These are phyloP conservation scores for Sebastes iracundus DNA, from an alignment of 2,797 vertebrate genomes.

Conservation along the genomic window DNA sequence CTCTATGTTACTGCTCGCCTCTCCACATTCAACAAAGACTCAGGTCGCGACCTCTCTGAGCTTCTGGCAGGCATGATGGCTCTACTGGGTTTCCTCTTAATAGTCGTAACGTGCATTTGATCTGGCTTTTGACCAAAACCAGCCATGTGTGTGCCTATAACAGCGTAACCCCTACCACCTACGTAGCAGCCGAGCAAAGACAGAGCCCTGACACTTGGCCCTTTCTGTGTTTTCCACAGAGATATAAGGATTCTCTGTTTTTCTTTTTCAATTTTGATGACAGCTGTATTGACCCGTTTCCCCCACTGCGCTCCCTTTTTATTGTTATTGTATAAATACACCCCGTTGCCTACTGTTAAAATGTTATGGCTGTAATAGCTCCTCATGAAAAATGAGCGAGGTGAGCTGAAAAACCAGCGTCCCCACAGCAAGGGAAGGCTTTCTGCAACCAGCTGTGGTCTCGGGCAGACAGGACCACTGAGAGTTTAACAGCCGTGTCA, in stretches of 20 bases:
- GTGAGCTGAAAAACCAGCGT: slow-evolving; percentile 23
- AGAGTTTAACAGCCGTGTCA: slow-evolving; percentile 47
- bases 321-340: slow-evolving; percentile 39
- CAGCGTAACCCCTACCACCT: slow-evolving; percentile 39
- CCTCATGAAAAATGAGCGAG: slow-evolving; percentile 6
- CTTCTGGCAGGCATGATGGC: slow-evolving; percentile 40
- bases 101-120: slow-evolving; percentile 37
- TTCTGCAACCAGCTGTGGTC: slow-evolving; percentile 36
- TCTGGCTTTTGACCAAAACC: slow-evolving; percentile 43
- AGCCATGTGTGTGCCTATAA: slow-evolving; percentile 12
- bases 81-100: slow-evolving; percentile 30
- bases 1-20: background rate
- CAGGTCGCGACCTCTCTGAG: slow-evolving; percentile 50
- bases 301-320: background rate
- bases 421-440: slow-evolving; percentile 7
- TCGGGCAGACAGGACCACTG: slow-evolving; percentile 16
- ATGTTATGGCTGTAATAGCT: slow-evolving; percentile 1
- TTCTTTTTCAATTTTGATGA: slow-evolving; percentile 26
- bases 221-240: slow-evolving; percentile 18
- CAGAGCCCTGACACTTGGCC: slow-evolving; percentile 37
- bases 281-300: slow-evolving; percentile 12
- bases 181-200: slow-evolving; percentile 39
- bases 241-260: slow-evolving; percentile 23
- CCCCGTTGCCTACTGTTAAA: slow-evolving; percentile 10
- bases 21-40: slow-evolving; percentile 48